phyloP scores from a whole-genome alignment of 2,797 vertebrate species.

The Enteromius afrohamiltoni region DNA sequence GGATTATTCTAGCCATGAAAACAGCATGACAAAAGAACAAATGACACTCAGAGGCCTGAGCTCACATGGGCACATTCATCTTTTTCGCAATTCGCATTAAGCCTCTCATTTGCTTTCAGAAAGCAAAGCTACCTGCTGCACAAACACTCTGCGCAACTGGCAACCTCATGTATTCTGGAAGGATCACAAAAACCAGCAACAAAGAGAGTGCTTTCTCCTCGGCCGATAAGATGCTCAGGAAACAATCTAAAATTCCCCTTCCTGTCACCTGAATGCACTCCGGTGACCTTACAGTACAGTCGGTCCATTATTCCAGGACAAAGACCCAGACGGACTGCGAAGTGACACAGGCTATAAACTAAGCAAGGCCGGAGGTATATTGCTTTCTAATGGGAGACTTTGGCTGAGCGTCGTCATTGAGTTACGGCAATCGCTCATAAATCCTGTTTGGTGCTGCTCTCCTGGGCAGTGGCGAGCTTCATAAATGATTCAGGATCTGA shows the following conservation, averaged over 20 bases:
- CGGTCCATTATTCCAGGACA: conserved; percentile 51
- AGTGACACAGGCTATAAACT: conserved; percentile 60
- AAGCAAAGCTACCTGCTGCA: conserved; percentile 44
- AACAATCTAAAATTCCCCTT: conserved; percentile 29
- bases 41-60: conserved; percentile 47
- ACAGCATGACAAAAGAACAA: conserved; percentile 52
- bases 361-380: conserved; percentile 55
- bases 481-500: conserved; percentile 75
- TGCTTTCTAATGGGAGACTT: conserved; percentile 57
- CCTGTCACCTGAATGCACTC: conserved; percentile 49
- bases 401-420: conserved; percentile 56
- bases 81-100: conserved; percentile 51
- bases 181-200: conserved; percentile 29
- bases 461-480: conserved; percentile 70
- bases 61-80: conserved; percentile 54
- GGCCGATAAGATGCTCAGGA: conserved; percentile 18
- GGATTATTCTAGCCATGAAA: conserved; percentile 60
- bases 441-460: conserved; percentile 70
- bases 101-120: conserved; percentile 52
- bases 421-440: conserved; percentile 69
- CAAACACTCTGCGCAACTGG: conserved; percentile 12
- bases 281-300: conserved; percentile 50
- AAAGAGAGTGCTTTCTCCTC: conserved; percentile 26
- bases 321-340: conserved; percentile 38
- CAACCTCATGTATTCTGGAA: conserved; percentile 47